Percentiles rank a stretch among this genome's conserved stretches.
phyloP scores from a whole-genome alignment of 37 sponge, comb jelly and placozoan species.

The Trichoplax adhaerens region DNA sequence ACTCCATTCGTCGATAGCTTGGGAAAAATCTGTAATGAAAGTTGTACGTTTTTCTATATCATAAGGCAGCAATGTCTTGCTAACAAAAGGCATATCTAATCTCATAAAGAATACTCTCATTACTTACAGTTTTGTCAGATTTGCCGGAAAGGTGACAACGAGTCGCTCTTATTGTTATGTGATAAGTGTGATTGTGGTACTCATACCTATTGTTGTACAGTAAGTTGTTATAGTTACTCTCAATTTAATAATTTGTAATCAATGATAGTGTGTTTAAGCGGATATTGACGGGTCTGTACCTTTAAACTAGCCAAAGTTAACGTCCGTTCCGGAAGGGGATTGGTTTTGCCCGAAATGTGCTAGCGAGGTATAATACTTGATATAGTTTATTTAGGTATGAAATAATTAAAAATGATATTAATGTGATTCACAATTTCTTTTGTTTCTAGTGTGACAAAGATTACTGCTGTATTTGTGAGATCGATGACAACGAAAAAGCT shows the following conservation, averaged over 20 bases:
- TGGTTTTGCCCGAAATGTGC: slow-evolving; percentile 72
- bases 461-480: slow-evolving; percentile 36
- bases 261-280: not conserved
- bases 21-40: slow-evolving; percentile 82
- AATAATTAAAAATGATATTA: not conserved
- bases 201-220: slow-evolving; percentile 94
- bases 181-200: slow-evolving; percentile 79
- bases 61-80: not conserved
- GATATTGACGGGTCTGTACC: not conserved
- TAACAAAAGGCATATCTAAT: not conserved
- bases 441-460: too few species aligned
- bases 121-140: slow-evolving; percentile 52
- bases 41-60: slow-evolving; percentile 31
- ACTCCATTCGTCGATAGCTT: slow-evolving; percentile 47
- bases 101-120: not conserved
- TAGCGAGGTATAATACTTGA: not conserved
- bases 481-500: too few species aligned
- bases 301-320: slow-evolving; percentile 36
- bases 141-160: slow-evolving; percentile 68
- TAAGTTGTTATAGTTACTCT: slow-evolving; percentile 4
- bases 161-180: slow-evolving; percentile 69
- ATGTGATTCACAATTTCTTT: too few species aligned
- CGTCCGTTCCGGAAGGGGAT: slow-evolving; percentile 62
- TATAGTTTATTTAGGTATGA: slow-evolving; percentile 7
- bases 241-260: not conserved